A percentile compares a stretch with the other conserved stretches of the same genome.
These are phyloP conservation scores for Lagopus muta DNA, from an alignment of 2,113 vertebrate genomes.

Conservation along the genomic window DNA sequence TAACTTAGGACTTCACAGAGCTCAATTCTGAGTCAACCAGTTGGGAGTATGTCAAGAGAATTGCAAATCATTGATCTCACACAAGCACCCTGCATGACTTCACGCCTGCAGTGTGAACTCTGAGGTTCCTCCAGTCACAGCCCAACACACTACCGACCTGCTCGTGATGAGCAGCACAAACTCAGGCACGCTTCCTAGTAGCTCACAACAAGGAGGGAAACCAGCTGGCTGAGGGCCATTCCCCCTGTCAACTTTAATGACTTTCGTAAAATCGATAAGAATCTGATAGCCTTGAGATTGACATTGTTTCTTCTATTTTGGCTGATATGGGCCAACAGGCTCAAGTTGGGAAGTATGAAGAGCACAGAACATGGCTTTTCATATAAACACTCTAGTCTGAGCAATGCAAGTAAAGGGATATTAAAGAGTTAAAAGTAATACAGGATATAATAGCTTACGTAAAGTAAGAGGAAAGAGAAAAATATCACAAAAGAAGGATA, in stretches of 20 bases:
- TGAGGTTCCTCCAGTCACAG: neutral
- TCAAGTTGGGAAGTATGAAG: neutral
- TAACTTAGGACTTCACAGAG: neutral
- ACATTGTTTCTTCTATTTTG: neutral
- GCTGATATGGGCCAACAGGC: neutral
- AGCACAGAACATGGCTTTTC: neutral
- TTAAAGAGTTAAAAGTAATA: neutral
- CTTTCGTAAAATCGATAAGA: neutral
- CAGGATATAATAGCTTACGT: neutral
- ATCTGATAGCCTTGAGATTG: neutral
- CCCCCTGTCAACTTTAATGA: neutral
- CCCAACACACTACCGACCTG: accelerated
- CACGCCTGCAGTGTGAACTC: neutral
- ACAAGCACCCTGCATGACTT: accelerated
- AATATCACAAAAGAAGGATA: neutral
- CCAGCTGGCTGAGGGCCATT: neutral
- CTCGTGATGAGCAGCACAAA: neutral
- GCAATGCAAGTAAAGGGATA: neutral
- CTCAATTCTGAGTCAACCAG: neutral
- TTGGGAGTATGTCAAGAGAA: neutral
- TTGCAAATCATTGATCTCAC: neutral
- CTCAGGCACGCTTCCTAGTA: neutral
- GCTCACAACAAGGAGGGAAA: neutral
- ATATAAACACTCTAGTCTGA: neutral
- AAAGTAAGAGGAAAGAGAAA: neutral